Conservation (phyloP, 2,113 vertebrate genomes). For the Tonatia bakeri region DNA sequence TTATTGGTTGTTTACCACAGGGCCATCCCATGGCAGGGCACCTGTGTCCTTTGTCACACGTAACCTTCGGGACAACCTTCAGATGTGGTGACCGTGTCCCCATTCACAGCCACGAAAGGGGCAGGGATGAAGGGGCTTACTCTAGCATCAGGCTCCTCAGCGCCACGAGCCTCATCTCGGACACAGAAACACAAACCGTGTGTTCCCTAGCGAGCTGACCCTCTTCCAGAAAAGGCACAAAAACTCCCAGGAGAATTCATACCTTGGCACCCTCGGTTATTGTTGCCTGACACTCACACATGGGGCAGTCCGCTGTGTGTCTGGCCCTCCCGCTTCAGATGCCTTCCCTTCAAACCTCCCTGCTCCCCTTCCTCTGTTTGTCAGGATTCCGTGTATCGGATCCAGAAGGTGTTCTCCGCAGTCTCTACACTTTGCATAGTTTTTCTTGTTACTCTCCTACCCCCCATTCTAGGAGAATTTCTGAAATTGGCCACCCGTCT, state of each 20-base stretch:
- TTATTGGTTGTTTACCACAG: neutral
- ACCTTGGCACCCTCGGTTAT: neutral
- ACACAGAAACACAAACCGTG: neutral
- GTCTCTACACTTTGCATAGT: neutral
- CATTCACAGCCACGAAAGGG: neutral
- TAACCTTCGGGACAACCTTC: neutral
- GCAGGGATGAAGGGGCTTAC: neutral
- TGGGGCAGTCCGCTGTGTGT: neutral
- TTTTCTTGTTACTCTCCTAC: neutral
- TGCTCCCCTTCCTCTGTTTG: neutral
- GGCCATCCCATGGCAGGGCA: neutral
- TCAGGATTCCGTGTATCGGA: too few relatives aligned
- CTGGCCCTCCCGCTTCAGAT: neutral
- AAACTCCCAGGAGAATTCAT: neutral
- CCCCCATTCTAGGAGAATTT: neutral
- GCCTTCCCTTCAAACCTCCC: too few relatives aligned
- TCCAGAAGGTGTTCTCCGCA: neutral
- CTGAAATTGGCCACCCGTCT: neutral
- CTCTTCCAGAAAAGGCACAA: neutral
- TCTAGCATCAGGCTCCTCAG: neutral
- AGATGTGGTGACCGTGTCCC: neutral
- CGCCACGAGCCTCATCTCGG: neutral
- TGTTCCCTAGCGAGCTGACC: neutral
- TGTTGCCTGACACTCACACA: neutral
- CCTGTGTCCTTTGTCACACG: neutral